Evolutionary conservation across 2,888 invertebrate species (phyloP), one percentile per base, ranked within the genome.

Genomic region (Pandemis corylana): DNA sequence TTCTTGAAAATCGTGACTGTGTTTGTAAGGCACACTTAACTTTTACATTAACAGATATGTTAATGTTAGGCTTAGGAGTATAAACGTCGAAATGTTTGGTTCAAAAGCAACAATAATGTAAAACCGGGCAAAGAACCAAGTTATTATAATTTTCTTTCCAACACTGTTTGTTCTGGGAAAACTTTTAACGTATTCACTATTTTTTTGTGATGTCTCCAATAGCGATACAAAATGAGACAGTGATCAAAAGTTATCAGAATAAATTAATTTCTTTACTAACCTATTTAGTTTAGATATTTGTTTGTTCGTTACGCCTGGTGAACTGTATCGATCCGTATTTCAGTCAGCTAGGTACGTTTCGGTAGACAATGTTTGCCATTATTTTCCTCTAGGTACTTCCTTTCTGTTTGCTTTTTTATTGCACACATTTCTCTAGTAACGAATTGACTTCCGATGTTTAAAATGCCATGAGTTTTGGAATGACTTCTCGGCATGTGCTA

Each of bases 341-440:
- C 66, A 66, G 49, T 66, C 51, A 49, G 36, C n/a, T 36, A 51
- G n/a, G 7, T 62, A 41, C 36, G 65, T 66, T 66, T 6, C 51
- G 9, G 28, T 13, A 36, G 66, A n/a, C 51, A 51, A 7, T 66
- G 51, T 36, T 66, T 49, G 36, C 20, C 51, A 66, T 51, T 51
- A 51, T 51, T 51, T n/a, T 12, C 2, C 5, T 66, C 49, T 36
- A n/a, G n/a, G n/a, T n/a, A 51, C 51, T 51, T 51, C 36, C 49
- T 51, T 66, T 66, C n/a, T 7, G 66, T 66, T 51, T 51, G 36
- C 9, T 13, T 13, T 51, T 66, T 66, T n/a, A 51, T 51, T 51
- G 66, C 36, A 4, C 7, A n/a, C 6, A 36, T 66, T 66, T 7
- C 36, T 51, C 1, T 36, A 36, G n/a, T 51, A n/a, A 10, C 51